Conservation (phyloP, 64 coral and sea anemone genomes). For the Porites lutea region DNA sequence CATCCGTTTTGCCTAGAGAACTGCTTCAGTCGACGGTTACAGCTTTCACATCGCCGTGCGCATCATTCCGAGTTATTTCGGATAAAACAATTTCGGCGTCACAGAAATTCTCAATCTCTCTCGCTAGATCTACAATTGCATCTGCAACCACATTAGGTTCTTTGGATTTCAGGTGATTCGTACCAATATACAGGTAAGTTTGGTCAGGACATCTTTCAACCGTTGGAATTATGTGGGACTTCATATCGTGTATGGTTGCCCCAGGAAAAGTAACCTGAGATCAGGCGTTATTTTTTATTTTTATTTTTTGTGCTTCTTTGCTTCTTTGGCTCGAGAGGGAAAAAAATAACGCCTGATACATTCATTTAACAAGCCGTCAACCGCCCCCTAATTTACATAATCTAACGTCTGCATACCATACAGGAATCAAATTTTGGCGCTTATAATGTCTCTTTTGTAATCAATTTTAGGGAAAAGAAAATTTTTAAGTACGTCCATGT, state of each 20-base stretch:
- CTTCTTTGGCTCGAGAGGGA: no score
- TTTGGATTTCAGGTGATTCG: slow-evolving; percentile 22
- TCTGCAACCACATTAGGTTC: background rate
- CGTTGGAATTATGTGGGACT: slow-evolving; percentile 36
- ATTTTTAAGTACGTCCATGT: no score
- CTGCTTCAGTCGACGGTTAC: background rate
- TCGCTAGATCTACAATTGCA: background rate
- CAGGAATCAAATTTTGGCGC: no score
- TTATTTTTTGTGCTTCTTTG: no score
- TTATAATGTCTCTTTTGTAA: no score
- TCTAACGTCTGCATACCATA: no score
- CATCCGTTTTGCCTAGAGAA: background rate
- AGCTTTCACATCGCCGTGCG: background rate
- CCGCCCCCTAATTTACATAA: no score
- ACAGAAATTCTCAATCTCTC: background rate
- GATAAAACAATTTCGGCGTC: slow-evolving; percentile 8
- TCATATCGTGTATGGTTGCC: slow-evolving; percentile 37
- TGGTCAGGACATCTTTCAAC: slow-evolving; percentile 16
- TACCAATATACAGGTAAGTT: slow-evolving; percentile 33
- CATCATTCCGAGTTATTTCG: background rate
- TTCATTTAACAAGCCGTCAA: no score
- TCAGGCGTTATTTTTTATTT: no score
- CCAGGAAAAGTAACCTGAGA: slow-evolving; percentile 49
- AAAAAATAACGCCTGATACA: no score
- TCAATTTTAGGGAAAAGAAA: no score